Base-by-base conservation (phyloP, 2,888 invertebrate genomes). In the Hololepta plana region DNA sequence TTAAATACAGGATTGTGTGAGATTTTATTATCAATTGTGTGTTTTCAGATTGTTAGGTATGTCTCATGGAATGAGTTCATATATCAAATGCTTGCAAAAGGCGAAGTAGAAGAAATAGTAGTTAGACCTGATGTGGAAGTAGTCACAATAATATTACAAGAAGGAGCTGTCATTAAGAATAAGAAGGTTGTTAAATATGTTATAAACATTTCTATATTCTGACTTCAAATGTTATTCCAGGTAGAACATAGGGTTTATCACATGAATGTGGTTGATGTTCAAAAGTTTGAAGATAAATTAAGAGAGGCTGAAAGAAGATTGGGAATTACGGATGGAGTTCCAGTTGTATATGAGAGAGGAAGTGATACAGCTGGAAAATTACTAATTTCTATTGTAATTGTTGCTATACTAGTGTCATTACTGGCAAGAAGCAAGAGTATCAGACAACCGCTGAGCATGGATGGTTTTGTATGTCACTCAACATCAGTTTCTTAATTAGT, bases 21-120 rank as follows among this genome's bases (percentile, higher is more conserved):
- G 11, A 22, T 6, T 22, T 9, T 22, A 10, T 24, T 24, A 4
- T 11, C 17, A 29, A 12, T 28, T 27, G 17, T 17, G n/a, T 17
- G n/a, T 17, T 7, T 7, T 17, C 50, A 70, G 67, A 47, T 67
- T 13, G 60, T 71, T n/a, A 60, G 77, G 15, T 82, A 79, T 49
- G 77, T 90, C 2, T 84, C 88, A 0, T 96, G 95, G 95, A 88
- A 90, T 55, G 93, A 95, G 56, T 96, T 96, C 59, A 71, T 90
- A 1, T 77, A 91, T 53, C 79, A 88, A 33, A 85, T 96, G 82
- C 55, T 96, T 28, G 74, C 82, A 0, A 85, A 82, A 47, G 95
- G 95, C 8, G 93, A 95, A 60, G 93, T 93, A 0, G 77, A 84
- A 41, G 79, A 85, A 53, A 57, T 88, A 6, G 70, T 84, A 34